These are phyloP conservation scores for Apaloderma vittatum DNA, from an alignment of 2,113 vertebrate genomes.

Conservation along the genomic window DNA sequence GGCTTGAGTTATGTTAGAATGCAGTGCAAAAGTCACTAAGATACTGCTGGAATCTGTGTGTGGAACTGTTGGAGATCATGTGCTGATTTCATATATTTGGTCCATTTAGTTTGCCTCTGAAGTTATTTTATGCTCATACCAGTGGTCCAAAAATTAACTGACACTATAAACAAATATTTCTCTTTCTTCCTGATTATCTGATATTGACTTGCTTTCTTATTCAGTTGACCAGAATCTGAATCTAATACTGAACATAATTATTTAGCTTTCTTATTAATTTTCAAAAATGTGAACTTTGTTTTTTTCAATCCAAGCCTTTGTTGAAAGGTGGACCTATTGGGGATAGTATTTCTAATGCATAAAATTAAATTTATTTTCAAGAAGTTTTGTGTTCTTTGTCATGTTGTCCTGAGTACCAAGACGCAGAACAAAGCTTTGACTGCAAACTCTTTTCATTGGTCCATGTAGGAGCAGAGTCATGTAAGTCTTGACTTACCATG, in stretches of 20 bases:
- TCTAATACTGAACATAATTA: slow-evolving; percentile 33
- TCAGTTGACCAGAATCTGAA: slow-evolving; percentile 4
- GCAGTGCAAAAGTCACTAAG: slow-evolving; percentile 1
- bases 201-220: not conserved
- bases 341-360: slow-evolving; percentile 74
- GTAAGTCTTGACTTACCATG: not conserved
- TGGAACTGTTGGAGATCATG: not conserved
- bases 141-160: slow-evolving; percentile 46
- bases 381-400: not conserved
- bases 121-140: not conserved
- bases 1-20: slow-evolving; percentile 13
- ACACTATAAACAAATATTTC: not conserved
- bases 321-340: slow-evolving; percentile 50
- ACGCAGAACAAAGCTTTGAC: not conserved
- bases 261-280: slow-evolving; percentile 41
- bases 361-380: slow-evolving; percentile 82
- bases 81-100: slow-evolving; percentile 9
- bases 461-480: not conserved
- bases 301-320: slow-evolving; percentile 42
- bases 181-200: slow-evolving; percentile 4
- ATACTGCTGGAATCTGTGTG: not conserved
- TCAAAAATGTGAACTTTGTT: slow-evolving; percentile 23
- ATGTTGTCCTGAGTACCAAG: not conserved
- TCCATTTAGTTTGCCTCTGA: slow-evolving; percentile 1
- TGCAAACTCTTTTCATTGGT: not conserved